Percentiles rank a stretch among this genome's conserved stretches.
Conservation (phyloP, 2,797 vertebrate genomes). For the Anas flavirostris region DNA sequence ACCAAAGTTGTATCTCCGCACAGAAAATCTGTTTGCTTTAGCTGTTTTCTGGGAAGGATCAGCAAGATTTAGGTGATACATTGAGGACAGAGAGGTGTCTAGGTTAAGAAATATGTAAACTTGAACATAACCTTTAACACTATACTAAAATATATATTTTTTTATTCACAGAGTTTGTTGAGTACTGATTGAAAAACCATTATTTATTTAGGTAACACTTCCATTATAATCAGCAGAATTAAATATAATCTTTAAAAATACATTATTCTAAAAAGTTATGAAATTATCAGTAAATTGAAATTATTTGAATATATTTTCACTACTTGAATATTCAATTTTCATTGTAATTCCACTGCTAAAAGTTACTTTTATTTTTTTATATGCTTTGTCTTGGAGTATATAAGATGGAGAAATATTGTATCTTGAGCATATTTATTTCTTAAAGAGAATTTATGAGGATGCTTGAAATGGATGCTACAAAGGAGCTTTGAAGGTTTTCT, state of each 20-base stretch:
- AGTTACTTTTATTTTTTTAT: neutral
- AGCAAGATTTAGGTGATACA: neutral
- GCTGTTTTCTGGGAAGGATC: neutral
- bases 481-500: conserved; percentile 4
- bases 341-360: neutral
- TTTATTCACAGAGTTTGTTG: neutral
- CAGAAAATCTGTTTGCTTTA: neutral
- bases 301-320: neutral
- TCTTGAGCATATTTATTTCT: conserved; percentile 10
- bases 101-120: neutral
- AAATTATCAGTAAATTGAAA: neutral
- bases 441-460: conserved; percentile 15
- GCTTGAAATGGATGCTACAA: neutral
- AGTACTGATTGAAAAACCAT: neutral
- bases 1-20: neutral
- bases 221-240: neutral
- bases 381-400: neutral
- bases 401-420: neutral
- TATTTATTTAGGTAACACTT: neutral
- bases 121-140: neutral
- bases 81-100: neutral
- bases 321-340: neutral
- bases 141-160: neutral
- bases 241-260: neutral
- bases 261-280: rapidly evolving